Evolutionary conservation across 2,797 vertebrate species (phyloP).

Genomic region (Orestias chungarensis): DNA sequence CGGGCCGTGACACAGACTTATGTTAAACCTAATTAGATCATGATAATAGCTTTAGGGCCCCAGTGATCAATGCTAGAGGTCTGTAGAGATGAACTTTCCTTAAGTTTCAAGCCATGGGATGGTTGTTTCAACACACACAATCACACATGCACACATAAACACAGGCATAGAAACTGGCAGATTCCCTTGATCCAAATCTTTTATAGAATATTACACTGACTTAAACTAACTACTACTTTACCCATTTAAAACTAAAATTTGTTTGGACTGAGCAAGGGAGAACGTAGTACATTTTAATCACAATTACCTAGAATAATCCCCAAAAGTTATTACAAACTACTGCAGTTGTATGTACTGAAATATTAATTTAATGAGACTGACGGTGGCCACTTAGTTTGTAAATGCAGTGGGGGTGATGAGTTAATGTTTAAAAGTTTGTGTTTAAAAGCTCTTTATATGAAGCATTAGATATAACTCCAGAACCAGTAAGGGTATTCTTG

Average conservation of each 20-base stretch:
- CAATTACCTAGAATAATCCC: too few species aligned
- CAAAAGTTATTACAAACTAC: too few species aligned
- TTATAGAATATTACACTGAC: not conserved
- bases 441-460: not conserved
- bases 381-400: too few species aligned
- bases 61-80: conserved; percentile 82
- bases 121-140: conserved; percentile 49
- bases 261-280: not conserved
- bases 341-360: too few species aligned
- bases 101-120: conserved; percentile 73
- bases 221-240: not conserved
- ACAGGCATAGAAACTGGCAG: conserved; percentile 5
- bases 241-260: not conserved
- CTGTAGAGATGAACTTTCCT: conserved; percentile 81
- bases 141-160: conserved; percentile 22
- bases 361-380: too few species aligned
- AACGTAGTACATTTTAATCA: too few species aligned
- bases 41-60: conserved; percentile 86
- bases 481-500: conserved; percentile 4
- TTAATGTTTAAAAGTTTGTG: not conserved
- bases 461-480: not conserved
- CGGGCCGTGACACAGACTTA: conserved; percentile 84
- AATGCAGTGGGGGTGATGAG: not conserved
- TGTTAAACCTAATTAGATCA: conserved; percentile 87
- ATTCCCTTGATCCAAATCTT: not conserved